These are phyloP conservation scores for Phasianus colchicus DNA, from an alignment of 2,113 vertebrate genomes.

Conservation along the genomic window DNA sequence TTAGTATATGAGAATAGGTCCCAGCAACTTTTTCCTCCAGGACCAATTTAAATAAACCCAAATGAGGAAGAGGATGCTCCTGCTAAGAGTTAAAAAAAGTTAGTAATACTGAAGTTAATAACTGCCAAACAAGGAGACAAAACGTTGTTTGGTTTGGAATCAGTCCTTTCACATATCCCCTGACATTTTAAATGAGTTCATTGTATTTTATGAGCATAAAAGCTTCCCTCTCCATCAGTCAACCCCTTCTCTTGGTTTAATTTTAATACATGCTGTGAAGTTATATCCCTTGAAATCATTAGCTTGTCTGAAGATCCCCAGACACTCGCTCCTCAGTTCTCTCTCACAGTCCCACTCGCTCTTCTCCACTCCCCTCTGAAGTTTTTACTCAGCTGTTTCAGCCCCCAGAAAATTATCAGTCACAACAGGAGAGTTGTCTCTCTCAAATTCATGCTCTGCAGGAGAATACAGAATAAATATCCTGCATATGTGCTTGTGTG, in stretches of 20 bases:
- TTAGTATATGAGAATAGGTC: neutral
- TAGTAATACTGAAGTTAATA: conserved; percentile 20
- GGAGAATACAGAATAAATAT: neutral
- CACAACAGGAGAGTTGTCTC: neutral
- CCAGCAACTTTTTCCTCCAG: neutral
- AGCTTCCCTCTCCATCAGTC: neutral
- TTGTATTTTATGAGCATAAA: conserved; percentile 35
- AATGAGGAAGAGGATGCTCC: neutral
- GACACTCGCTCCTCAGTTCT: neutral
- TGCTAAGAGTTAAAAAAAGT: conserved; percentile 3
- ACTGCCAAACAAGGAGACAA: conserved; percentile 32
- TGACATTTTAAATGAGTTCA: conserved; percentile 30
- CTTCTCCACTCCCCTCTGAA: neutral
- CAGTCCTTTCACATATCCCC: neutral
- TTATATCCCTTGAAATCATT: neutral
- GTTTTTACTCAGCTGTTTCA: neutral
- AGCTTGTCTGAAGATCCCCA: conserved; percentile 1
- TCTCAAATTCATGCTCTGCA: neutral
- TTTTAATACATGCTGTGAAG: conserved; percentile 19
- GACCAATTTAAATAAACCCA: neutral
- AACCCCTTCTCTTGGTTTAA: neutral
- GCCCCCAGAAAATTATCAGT: neutral
- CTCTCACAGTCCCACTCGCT: neutral
- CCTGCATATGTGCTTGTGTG: neutral
- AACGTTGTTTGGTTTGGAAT: conserved; percentile 28